Conservation (phyloP, 92 coral and sea anemone species). For the Hydrozoanthus gracilis region DNA sequence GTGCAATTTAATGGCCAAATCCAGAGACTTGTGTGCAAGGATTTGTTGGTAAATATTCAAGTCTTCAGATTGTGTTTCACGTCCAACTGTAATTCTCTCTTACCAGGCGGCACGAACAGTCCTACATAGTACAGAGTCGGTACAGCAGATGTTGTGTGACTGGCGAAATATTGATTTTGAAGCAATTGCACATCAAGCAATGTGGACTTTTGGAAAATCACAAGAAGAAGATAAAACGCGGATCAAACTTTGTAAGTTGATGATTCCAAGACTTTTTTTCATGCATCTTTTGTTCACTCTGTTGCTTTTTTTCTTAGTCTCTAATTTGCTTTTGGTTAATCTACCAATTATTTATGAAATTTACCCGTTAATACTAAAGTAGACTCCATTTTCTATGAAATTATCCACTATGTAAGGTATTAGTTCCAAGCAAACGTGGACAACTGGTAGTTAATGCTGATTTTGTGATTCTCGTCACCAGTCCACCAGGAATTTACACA, state of each 20-base stretch:
- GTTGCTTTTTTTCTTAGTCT: not conserved
- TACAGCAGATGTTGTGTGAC: slow-evolving; percentile 93
- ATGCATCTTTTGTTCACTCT: not conserved
- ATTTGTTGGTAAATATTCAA: no score
- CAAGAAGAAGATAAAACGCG: slow-evolving; percentile 78
- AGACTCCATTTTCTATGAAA: no score
- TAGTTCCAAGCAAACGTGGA: no score
- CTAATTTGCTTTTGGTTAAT: no score
- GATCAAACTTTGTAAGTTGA: slow-evolving; percentile 84
- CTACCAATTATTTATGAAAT: no score
- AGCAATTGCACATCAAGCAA: slow-evolving; percentile 92
- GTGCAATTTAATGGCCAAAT: no score
- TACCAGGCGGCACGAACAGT: slow-evolving; percentile 97
- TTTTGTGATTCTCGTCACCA: slow-evolving; percentile 27
- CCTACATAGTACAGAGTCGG: slow-evolving; percentile 96
- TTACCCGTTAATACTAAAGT: no score
- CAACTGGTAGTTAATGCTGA: not conserved
- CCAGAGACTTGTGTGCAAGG: no score
- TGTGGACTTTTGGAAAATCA: slow-evolving; percentile 91
- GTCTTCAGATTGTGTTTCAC: not conserved
- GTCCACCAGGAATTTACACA: slow-evolving; percentile 94
- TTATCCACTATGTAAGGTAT: no score
- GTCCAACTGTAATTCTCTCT: not conserved
- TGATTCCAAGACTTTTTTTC: not conserved
- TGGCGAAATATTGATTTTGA: slow-evolving; percentile 96